Base-by-base conservation (phyloP, 53 echinoderm and acorn worm species). In the Holothuria leucospilota region DNA sequence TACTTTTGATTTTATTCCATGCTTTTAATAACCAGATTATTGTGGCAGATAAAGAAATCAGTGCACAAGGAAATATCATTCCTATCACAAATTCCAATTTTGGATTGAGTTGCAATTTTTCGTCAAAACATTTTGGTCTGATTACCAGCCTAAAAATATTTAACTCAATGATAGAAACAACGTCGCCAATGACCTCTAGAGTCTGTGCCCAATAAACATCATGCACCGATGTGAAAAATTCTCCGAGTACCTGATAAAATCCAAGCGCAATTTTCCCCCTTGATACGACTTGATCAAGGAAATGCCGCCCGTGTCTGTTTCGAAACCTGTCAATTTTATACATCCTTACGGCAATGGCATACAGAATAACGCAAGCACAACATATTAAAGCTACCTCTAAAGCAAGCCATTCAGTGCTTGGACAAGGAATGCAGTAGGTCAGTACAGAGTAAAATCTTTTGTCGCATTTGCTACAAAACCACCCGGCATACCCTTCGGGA, bases 181-280 rank as follows among this genome's bases (percentile, higher is more conserved):
- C 16, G 1, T 69, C 69, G 16, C 69, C 69, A 4, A 69, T 24
- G 20, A 38, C 30, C 30, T 69, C 18, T 5, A 69, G 39, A 29
- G 24, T 20, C 4, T 39, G 29, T 38, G 69, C 69, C 69, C 69
- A 69, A 29, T 39, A 38, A 2, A 69, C 69, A 4, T 39, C 69
- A 39, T 69, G 69, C 30, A 69, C 30, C 11, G 29, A 28, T 29
- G 30, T 39, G 0, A 69, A 28, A 0, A 69, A 39, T 29, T 69
- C 69, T 16, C 69, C 69, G 28, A 69, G 16, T 38, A 69, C 69
- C 69, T 69, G 69, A 4, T 69, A 69, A 69, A 69, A 69, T 12
- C 69, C 69, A 27, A 69, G 69, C 5, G 39, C 21, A 69, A 69
- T 69, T 69, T 69, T 69, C 1, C 30, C 69, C 39, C 69, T 69